Base-by-base conservation (phyloP, 2,113 vertebrate genomes). In the Geococcyx californianus region DNA sequence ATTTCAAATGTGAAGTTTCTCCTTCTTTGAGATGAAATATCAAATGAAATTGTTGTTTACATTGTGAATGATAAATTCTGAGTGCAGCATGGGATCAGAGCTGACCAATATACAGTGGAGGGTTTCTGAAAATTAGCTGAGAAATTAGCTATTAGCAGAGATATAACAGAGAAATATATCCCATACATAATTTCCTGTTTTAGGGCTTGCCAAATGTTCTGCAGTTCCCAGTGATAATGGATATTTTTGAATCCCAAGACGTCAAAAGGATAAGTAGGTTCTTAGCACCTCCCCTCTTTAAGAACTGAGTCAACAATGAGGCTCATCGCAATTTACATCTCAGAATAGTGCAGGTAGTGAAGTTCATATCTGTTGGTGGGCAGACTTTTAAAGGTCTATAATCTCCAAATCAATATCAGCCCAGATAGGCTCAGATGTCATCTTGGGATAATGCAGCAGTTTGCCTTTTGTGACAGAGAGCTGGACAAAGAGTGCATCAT, bases 111-210 rank as follows among this genome's bases (percentile, higher is more conserved):
- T 11, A 7, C 16, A 70, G n/a, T 12, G 11, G 13, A 90, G 16
- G 16, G 15, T 55, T 95, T 88, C 75, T 81, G 75, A 95, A 95
- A 94, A 74, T 28, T 63, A 64, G 18, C 13, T 66, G 28, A n/a
- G n/a, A n/a, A n/a, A n/a, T n/a, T n/a, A n/a, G n/a, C 16, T 72
- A 51, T 75, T 73, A 84, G 81, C n/a, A 84, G 42, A 84, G 31
- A 11, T 60, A 33, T 33, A 54, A 79, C 20, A 72, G 59, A 74
- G 25, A 90, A 85, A 85, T 63, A 59, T 1, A 77, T 33, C 14
- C 7, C 11, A 63, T 38, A 42, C 19, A 12, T 4, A 26, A 10
- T 66, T 94, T 89, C 67, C 5, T 87, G 26, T 73, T 84, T 28
- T 25, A 79, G 45, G 52, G 31, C n/a, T 87, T 87, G 51, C n/a